A percentile compares a stretch with the other conserved stretches of the same genome.
phyloP scores from a whole-genome alignment of 2,113 vertebrate genomes.

The Mellivora capensis region DNA sequence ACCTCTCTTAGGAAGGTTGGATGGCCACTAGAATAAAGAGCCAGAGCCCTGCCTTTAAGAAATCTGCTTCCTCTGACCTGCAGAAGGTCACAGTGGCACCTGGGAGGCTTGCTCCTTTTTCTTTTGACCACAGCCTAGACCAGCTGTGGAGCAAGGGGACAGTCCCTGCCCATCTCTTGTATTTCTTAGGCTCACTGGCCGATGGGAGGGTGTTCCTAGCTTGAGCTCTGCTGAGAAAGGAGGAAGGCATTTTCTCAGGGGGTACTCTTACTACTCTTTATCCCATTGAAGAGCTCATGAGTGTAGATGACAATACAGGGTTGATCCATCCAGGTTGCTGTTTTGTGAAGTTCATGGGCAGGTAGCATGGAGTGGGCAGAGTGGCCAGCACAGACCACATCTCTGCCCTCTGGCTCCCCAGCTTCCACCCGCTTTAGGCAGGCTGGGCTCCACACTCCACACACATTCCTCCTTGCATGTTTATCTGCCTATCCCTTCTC shows the following conservation, averaged over 20 bases:
- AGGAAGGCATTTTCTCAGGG: not conserved
- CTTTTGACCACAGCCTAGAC: not conserved
- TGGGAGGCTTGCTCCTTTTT: not conserved
- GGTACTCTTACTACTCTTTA: not conserved
- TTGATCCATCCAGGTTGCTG: not conserved
- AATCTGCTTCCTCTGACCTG: not conserved
- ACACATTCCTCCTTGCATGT: not conserved
- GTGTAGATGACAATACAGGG: not conserved
- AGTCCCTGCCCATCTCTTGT: not conserved
- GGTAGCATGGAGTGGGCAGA: not conserved
- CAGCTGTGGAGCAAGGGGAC: not conserved
- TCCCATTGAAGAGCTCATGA: not conserved
- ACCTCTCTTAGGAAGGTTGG: not conserved
- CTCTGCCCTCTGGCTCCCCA: not conserved
- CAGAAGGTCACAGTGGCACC: not conserved
- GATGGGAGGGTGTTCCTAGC: not conserved
- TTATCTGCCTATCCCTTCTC: not conserved
- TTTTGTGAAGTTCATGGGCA: not conserved
- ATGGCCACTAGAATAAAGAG: not conserved
- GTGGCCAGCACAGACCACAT: not conserved
- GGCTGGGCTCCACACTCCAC: not conserved
- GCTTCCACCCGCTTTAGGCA: not conserved
- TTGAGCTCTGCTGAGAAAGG: not conserved
- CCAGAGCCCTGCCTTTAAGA: not conserved
- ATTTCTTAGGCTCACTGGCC: not conserved